Conservation (phyloP, 2,113 vertebrate genomes). For the Pollimyrus isidori region DNA sequence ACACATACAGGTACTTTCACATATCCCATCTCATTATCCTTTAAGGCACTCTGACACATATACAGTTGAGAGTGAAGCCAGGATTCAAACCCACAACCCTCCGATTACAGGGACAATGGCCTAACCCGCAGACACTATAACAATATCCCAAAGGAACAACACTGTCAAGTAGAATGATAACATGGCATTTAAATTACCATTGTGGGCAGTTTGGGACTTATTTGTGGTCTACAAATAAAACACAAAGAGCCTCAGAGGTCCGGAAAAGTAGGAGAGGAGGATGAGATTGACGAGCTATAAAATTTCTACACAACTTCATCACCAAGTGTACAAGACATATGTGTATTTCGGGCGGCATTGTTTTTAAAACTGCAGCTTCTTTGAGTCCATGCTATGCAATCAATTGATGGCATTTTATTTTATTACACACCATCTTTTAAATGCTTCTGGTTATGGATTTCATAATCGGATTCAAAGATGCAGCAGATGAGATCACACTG, state of each 20-base stretch:
- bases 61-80: neutral
- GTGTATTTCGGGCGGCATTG: neutral
- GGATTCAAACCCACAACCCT: neutral
- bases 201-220: neutral
- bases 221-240: constrained; percentile 1
- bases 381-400: neutral
- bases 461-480: neutral
- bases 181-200: neutral
- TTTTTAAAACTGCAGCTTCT: neutral
- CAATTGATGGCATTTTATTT: neutral
- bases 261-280: neutral
- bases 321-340: neutral
- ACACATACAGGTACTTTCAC: neutral
- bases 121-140: neutral
- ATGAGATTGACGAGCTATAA: neutral
- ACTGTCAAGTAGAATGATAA: neutral
- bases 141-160: neutral
- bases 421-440: neutral
- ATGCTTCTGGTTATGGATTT: neutral
- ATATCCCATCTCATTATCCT: neutral
- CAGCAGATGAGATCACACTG: neutral
- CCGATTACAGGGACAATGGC: neutral
- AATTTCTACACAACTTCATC: neutral
- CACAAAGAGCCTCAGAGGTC: neutral
- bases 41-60: neutral